phyloP scores from a whole-genome alignment of 2,113 vertebrate genomes.

The Phocoena sinus region DNA sequence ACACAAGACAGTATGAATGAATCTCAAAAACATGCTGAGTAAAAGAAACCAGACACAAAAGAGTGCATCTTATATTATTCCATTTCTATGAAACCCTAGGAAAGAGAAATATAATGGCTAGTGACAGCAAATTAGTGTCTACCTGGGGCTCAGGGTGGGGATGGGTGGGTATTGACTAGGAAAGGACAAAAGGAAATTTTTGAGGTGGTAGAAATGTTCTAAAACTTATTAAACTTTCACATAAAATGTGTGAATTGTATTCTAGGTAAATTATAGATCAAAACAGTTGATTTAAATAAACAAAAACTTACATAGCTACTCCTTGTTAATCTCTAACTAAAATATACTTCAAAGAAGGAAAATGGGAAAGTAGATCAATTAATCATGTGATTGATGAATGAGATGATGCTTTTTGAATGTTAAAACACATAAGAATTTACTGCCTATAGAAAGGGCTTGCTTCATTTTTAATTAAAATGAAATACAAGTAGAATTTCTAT shows the following conservation, averaged over 20 bases:
- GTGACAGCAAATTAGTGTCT: neutral
- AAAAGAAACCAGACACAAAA: neutral
- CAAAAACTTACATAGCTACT: neutral
- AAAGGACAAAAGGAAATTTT: neutral
- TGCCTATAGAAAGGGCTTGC: neutral
- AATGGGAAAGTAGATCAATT: neutral
- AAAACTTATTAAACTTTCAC: neutral
- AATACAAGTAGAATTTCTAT: neutral
- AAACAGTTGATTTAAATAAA: neutral
- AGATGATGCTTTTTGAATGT: neutral
- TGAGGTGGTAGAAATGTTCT: neutral
- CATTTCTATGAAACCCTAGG: neutral
- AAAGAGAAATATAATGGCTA: neutral
- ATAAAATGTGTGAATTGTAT: neutral
- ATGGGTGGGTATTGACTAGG: too few relatives aligned
- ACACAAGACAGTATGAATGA: neutral
- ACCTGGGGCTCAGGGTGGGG: neutral
- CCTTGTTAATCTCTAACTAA: neutral
- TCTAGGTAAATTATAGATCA: neutral
- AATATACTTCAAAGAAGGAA: neutral
- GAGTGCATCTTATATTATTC: neutral
- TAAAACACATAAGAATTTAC: neutral
- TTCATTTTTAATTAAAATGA: neutral
- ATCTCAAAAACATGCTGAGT: neutral
- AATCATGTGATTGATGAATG: neutral